Evolutionary conservation across 1,140 invertebrate genomes (phyloP), one percentile per base, ranked within the genome.

Genomic region (Plodia interpunctella): DNA sequence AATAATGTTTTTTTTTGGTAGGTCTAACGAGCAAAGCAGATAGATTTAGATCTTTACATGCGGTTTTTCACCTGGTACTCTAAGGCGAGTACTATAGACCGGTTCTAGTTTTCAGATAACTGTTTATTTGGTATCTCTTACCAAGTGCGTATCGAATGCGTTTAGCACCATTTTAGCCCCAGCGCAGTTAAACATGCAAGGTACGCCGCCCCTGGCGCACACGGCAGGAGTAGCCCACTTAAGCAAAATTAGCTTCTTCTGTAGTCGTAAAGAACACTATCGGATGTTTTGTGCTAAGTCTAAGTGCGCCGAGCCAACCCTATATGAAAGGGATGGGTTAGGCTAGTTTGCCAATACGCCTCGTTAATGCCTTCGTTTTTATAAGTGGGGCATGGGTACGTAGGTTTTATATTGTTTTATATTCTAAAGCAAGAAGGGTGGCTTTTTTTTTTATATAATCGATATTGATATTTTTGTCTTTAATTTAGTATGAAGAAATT

Each of bases 161-260:
- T 50, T 56, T n/a, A 57, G 69, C 68, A 63, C 20, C 72, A 81
- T 86, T 80, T 86, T 86, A 88, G 72, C 20, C 5, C 44, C 53
- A 44, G 62, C 65, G 57, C 67, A 78, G 69, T 83, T 68, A 80
- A 83, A 84, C 76, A 68, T 51, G n/a, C 59, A 62, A 75, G 61
- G 66, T 62, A 57, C 57, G 61, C 74, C 75, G 78, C 81, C 51
- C 19, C 6, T 71, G 65, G 73, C 71, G 67, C 71, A 70, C 63
- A 50, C 64, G 65, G 57, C 55, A 44, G 54, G 66, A 85, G 86
- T 88, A 86, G 83, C 83, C 86, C 86, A 87, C 86, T 88, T 88
- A 88, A 83, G 82, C 76, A 86, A 88, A 88, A 88, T 88, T 88
- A 88, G 86, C 86, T 88, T 76, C 83, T 87, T 86, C 75, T 86